Base-by-base conservation (phyloP, 2,113 vertebrate genomes). In the Anolis carolinensis region DNA sequence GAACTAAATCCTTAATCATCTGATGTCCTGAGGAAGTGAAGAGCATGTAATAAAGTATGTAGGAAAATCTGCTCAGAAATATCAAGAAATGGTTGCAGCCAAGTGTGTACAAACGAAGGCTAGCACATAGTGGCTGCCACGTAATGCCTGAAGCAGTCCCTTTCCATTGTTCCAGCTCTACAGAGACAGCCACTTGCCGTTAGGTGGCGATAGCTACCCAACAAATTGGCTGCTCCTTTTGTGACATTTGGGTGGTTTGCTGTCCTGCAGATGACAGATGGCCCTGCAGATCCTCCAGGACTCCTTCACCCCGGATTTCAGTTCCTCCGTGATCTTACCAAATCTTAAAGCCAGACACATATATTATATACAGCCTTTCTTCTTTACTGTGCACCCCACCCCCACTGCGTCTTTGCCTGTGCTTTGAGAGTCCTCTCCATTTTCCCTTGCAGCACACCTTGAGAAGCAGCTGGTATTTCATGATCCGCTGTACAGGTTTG, bases 381-480 rank as follows among this genome's bases (percentile, higher is more conserved):
- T 18, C 76, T n/a, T 62, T 59, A 48, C 50, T 71, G 34, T 55
- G 63, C 80, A 18, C 55, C 20, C 20, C 36, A 16, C 7, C 34
- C 39, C 25, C 25, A 14, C 23, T 34, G 4, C 0, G 10, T 18
- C 34, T 62, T 50, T 75, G 59, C 30, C 71, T 81, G 73, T 16
- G 39, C 18, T 80, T 63, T 68, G 85, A 77, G 79, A 73, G 13
- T 36, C 50, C 68, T 34, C 71, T 32, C 79, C 82, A 18, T 67
- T 32, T 73, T 44, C 44, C 78, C 1, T 32, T 52, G 67, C 20
- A 81, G 85, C 92, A 98, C 98, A 98, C 98, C 97, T 98, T 98
- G 88, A 98, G 97, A 86, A 98, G 95, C 93, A 98, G 96, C 95
- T 98, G 98, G 94, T 98, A 98, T 93, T 98, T 98, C 98, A 98